Evolutionary conservation across 2,888 invertebrate genomes (phyloP), one percentile per base, ranked within the genome.

Genomic region (Cacoxenus indagator): DNA sequence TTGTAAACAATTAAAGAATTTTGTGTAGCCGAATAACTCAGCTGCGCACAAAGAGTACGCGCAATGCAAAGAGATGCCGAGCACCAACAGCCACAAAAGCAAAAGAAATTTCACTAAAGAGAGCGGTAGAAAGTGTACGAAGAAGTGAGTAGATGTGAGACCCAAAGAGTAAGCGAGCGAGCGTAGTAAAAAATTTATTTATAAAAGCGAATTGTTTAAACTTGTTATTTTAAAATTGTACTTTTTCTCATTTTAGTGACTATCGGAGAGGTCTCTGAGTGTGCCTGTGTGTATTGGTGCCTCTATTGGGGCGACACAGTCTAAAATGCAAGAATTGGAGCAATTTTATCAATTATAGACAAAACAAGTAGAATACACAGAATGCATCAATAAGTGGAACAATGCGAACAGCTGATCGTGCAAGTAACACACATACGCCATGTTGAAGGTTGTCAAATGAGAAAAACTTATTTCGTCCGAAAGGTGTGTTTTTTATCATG

Each of bases 1-100:
- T 76, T 79, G 76, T 83, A 79, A 81, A 76, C 81, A 81, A 81
- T 83, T 81, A 78, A 83, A 37, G 6, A 54, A 76, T 77, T 78
- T 81, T 72, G 81, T 74, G 67, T 57, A 22, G 51, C 61, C 24
- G 43, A 31, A 62, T 62, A 62, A 70, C 45, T 64, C 66, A 66
- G 45, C 45, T 57, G 45, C 26, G 37, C 9, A 27, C 48, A n/a
- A 48, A 65, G 66, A 71, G 57, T 73, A 57, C 65, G 62, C 22
- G 48, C 64, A 69, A 64, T 62, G 65, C 67, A 65, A 27, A 64
- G 37, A 57, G 19, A 57, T 3, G 19, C 51, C 67, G 37, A 67
- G 54, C 37, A 59, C 48, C 43, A 59, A 2, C 14, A 14, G 19
- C 11, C 24, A 17, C 24, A 62, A 55, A 46, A 54, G 43, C 22